Percentiles rank a stretch among this genome's conserved stretches.
phyloP scores from a whole-genome alignment of 2,797 vertebrate genomes.

The Lates japonicus region DNA sequence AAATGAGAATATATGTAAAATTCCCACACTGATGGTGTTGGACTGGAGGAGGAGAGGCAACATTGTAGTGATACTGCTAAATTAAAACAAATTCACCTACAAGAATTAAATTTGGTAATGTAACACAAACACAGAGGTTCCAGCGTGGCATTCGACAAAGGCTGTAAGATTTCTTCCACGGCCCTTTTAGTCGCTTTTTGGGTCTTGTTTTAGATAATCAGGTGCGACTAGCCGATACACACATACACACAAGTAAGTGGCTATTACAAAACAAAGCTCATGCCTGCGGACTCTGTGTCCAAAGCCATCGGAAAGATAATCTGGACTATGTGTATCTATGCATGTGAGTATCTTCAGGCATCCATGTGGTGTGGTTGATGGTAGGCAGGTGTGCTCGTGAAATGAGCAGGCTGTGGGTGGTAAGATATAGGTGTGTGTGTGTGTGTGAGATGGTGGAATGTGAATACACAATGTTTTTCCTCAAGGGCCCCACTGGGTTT shows the following conservation, averaged over 20 bases:
- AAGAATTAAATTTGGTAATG: neutral
- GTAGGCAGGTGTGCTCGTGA: constrained; percentile 18
- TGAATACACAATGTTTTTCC: constrained; percentile 72
- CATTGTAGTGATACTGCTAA: neutral
- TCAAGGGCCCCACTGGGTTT: constrained; percentile 62
- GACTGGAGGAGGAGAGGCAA: neutral
- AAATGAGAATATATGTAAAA: neutral
- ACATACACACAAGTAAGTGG: constrained; percentile 18
- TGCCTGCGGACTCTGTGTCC: constrained; percentile 38
- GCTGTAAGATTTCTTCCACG: neutral
- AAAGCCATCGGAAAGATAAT: constrained; percentile 49
- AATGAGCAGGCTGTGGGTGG: too few species aligned
- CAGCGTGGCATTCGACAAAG: neutral
- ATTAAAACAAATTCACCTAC: neutral
- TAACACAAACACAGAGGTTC: neutral
- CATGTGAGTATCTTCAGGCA: constrained; percentile 17
- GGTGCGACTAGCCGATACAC: neutral
- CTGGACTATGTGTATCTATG: constrained; percentile 31
- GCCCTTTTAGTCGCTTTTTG: neutral
- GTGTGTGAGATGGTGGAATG: constrained; percentile 37
- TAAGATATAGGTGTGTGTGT: too few species aligned
- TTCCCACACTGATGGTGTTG: constrained; percentile 4
- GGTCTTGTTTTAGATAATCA: constrained; percentile 1
- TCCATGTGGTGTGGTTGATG: constrained; percentile 10
- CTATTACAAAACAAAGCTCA: constrained; percentile 6